Percentiles rank a stretch among this genome's conserved stretches.
phyloP scores from a whole-genome alignment of 2,888 invertebrate genomes.

The Leucophora obtusa region DNA sequence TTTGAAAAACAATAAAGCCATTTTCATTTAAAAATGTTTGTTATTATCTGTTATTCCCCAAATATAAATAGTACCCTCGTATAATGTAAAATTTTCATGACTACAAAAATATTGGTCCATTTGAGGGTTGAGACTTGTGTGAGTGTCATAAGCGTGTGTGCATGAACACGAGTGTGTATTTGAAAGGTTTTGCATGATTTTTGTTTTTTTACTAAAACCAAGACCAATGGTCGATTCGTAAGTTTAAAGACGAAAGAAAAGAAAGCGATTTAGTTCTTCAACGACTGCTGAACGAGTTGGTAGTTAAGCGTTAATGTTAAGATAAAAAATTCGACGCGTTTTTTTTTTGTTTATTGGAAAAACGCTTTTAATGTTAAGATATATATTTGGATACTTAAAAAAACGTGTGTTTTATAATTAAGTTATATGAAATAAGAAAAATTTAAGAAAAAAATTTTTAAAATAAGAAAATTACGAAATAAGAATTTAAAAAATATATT shows the following conservation, averaged over 20 bases:
- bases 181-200: constrained; percentile 42
- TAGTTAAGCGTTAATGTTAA: constrained; percentile 58
- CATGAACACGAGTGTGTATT: constrained; percentile 15
- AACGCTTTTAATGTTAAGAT: constrained; percentile 19
- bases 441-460: background rate
- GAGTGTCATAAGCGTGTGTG: background rate
- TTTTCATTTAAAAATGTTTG: too few species aligned
- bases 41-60: too few species aligned
- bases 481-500: constrained; percentile 13
- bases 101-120: background rate
- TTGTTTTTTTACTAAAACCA: constrained; percentile 23
- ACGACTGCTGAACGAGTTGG: constrained; percentile 73
- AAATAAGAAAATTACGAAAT: background rate
- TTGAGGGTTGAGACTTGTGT: background rate
- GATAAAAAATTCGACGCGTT: constrained; percentile 23
- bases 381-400: background rate
- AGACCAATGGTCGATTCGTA: constrained; percentile 24
- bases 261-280: constrained; percentile 70
- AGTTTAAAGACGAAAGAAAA: constrained; percentile 54
- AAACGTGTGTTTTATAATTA: constrained; percentile 11
- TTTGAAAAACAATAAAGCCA: too few species aligned
- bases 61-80: too few species aligned
- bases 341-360: constrained; percentile 10
- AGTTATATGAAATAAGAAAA: background rate
- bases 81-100: too few species aligned